Conservation (phyloP, 2,888 invertebrate species). For the Frankliniella intonsa region DNA sequence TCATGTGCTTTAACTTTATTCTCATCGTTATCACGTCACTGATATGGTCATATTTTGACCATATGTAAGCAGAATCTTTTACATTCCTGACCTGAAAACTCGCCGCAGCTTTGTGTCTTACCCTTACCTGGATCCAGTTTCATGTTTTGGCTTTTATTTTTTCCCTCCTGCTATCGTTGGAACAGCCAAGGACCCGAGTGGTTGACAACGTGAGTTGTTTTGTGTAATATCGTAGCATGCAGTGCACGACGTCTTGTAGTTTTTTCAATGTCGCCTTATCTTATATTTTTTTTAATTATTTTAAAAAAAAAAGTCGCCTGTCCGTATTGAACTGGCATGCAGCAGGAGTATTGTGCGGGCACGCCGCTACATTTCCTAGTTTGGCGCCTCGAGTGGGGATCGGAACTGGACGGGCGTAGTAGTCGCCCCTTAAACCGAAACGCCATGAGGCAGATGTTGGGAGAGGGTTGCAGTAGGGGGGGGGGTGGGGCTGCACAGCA, state of each 20-base stretch:
- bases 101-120: background rate
- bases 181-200: constrained; percentile 7
- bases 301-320: background rate
- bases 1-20: too few species aligned
- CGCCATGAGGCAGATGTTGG: background rate
- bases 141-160: background rate
- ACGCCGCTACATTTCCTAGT: background rate
- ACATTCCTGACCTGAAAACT: too few species aligned
- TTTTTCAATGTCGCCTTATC: background rate
- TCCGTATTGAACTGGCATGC: background rate
- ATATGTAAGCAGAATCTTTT: too few species aligned
- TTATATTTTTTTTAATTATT: background rate
- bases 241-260: background rate
- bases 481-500: background rate
- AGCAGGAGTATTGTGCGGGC: background rate
- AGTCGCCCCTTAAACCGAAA: background rate
- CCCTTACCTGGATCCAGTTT: background rate
- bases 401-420: too few species aligned
- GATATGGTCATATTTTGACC: too few species aligned
- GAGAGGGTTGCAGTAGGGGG: background rate
- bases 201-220: constrained; percentile 13
- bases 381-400: background rate
- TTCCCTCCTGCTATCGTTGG: background rate
- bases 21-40: too few species aligned
- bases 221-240: background rate